Evolutionary conservation across 2,797 vertebrate species (phyloP), one percentile per base, ranked within the genome.

Genomic region (Amniataba percoides): DNA sequence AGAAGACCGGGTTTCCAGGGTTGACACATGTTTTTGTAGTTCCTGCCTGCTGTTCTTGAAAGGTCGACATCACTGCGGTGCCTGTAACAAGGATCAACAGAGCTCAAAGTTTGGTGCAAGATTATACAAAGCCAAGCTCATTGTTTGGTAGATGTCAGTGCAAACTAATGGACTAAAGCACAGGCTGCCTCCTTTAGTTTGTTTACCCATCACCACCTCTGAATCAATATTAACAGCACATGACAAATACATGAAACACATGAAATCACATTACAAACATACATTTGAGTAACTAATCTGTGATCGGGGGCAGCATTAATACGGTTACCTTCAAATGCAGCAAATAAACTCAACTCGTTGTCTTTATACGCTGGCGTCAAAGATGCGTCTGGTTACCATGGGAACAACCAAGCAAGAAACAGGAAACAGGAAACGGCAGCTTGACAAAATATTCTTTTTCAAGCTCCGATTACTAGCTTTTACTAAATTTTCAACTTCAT

Each of bases 1-100:
- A 89, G 84, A 94, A 95, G 9, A 95, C 89, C 1, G 93, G 90
- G 73, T 95, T 95, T 56, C 94, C 94, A 58, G 83, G 87, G 60
- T 78, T 93, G 67, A 5, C 21, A 64, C 91, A 93, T 6, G 71
- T 31, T 15, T 57, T 46, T 15, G 12, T 10, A 16, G 40, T 55
- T 77, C 76, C 56, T 53, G 12, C 27, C 18, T 77, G 74, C 18
- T 84, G 77, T 27, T 85, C 59, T 18, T 62, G 52, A 48, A 81
- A 61, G 25, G 63, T 15, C 13, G 89, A 79, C 89, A 90, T 93
- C 55, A 18, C 57, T 55, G 56, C 23, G 60, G 63, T 40, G 19
- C 27, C 87, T 87, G 5, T 10, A 59, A 57, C 72, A 61, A 53
- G 13, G 36, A 58, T 27, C 15, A 9, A 69, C 7, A 3, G 36